These are phyloP conservation scores for Apotomis turbidana DNA, from an alignment of 2,888 invertebrate genomes.

Conservation along the genomic window DNA sequence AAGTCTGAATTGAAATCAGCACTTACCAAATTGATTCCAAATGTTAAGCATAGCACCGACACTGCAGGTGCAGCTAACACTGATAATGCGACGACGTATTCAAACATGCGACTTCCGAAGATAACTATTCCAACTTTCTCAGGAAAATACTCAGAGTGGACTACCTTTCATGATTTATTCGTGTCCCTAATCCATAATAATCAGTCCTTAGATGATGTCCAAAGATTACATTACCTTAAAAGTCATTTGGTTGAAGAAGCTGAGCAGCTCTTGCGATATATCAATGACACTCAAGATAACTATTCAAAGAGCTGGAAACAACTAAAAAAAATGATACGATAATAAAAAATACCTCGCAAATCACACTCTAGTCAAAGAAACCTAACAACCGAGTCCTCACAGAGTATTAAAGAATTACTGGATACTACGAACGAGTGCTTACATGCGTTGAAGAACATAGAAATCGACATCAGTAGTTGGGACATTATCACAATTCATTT, in stretches of 20 bases:
- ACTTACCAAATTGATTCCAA: neutral
- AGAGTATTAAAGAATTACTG: neutral
- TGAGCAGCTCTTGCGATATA: slow-evolving; percentile 6
- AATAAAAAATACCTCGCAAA: slow-evolving; percentile 12
- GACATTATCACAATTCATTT: neutral
- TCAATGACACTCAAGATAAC: neutral
- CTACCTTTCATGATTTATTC: neutral
- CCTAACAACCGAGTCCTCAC: neutral
- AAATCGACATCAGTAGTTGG: too few species aligned
- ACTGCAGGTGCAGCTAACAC: too few species aligned
- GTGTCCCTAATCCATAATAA: neutral
- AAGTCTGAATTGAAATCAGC: too few species aligned
- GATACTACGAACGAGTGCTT: slow-evolving; percentile 16
- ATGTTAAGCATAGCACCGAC: neutral
- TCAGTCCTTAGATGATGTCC: slow-evolving; percentile 6
- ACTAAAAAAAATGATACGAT: slow-evolving; percentile 5
- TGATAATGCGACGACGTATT: too few species aligned
- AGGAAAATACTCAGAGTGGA: slow-evolving; percentile 1
- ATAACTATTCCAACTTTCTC: too few species aligned
- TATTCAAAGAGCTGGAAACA: neutral
- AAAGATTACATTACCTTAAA: slow-evolving; percentile 3
- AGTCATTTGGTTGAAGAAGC: slow-evolving; percentile 9
- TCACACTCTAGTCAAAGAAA: slow-evolving; percentile 3
- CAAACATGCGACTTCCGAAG: too few species aligned
- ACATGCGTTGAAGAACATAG: neutral